Percentiles rank a stretch among this genome's conserved stretches.
Evolutionary conservation across 2,797 vertebrate species (phyloP).

Genomic region (Enteromius paludinosus): DNA sequence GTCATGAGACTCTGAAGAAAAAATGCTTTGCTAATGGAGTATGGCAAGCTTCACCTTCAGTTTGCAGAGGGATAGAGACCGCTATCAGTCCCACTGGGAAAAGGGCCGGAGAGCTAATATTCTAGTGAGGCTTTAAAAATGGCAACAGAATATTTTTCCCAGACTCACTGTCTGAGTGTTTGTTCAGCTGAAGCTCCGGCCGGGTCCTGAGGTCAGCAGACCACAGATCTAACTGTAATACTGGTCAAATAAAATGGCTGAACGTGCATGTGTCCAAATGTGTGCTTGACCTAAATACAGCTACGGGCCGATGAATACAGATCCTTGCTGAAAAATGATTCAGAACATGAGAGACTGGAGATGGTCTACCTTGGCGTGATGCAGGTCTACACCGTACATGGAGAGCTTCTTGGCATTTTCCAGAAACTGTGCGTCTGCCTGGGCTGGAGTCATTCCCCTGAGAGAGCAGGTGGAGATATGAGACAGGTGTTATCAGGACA

Average conservation of each 20-base stretch:
- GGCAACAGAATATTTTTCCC: slow-evolving; percentile 24
- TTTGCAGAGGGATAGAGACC: background rate
- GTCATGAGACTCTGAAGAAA: background rate
- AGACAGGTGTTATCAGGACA: background rate
- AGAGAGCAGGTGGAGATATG: slow-evolving; percentile 36
- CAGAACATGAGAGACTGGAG: background rate
- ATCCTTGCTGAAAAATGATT: background rate
- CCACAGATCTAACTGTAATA: background rate
- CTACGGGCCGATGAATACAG: background rate
- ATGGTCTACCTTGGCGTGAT: slow-evolving; percentile 91
- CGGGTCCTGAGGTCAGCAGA: background rate
- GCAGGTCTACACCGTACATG: slow-evolving; percentile 98
- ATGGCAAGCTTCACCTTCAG: background rate
- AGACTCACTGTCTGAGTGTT: slow-evolving; percentile 9
- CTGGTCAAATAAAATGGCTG: background rate
- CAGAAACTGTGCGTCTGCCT: slow-evolving; percentile 93
- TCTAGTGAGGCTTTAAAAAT: slow-evolving; percentile 19
- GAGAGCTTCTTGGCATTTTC: slow-evolving; percentile 98
- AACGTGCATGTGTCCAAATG: background rate
- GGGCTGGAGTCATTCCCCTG: slow-evolving; percentile 95
- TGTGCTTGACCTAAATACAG: background rate
- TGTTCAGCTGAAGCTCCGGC: slow-evolving; percentile 36
- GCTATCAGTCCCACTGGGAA: background rate
- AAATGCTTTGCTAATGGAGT: background rate
- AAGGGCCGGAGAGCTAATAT: background rate